Percentiles rank a stretch among this genome's conserved stretches.
Conservation (phyloP, 2,113 vertebrate genomes). For the Mesocricetus auratus region DNA sequence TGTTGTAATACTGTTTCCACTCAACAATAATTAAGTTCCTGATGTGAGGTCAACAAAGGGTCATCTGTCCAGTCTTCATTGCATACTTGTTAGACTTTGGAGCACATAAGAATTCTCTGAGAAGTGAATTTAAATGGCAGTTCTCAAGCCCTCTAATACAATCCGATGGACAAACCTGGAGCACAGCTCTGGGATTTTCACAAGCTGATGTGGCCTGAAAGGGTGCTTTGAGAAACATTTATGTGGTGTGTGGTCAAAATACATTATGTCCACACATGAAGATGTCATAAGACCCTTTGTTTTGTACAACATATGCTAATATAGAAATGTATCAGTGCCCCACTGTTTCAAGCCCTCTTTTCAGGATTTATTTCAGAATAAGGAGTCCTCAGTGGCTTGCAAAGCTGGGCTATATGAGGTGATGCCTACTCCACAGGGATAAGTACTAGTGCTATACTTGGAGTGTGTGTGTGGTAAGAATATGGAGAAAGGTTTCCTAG, state of each 20-base stretch:
- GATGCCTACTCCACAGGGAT: not conserved
- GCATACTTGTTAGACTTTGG: not conserved
- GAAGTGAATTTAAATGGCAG: not conserved
- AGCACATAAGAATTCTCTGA: not conserved
- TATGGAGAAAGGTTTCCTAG: not conserved
- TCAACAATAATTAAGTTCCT: slow-evolving; percentile 1
- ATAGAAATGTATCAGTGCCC: not conserved
- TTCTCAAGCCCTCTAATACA: not conserved
- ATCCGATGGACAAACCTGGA: not conserved
- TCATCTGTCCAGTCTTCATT: not conserved
- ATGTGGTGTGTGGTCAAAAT: no score
- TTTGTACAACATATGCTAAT: not conserved
- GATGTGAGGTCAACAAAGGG: not conserved
- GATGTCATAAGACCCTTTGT: not conserved
- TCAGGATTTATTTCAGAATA: not conserved
- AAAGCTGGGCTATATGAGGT: not conserved
- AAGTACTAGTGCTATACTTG: not conserved
- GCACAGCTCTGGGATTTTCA: not conserved
- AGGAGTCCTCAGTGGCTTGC: no score
- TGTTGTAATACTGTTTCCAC: not conserved
- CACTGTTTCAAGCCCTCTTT: not conserved
- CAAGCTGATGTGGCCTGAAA: not conserved
- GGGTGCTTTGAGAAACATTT: not conserved
- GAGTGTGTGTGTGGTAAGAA: not conserved
- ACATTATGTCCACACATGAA: not conserved